Conservation (phyloP, 2,888 invertebrate species). For the Caenorhabditis parvicauda region DNA sequence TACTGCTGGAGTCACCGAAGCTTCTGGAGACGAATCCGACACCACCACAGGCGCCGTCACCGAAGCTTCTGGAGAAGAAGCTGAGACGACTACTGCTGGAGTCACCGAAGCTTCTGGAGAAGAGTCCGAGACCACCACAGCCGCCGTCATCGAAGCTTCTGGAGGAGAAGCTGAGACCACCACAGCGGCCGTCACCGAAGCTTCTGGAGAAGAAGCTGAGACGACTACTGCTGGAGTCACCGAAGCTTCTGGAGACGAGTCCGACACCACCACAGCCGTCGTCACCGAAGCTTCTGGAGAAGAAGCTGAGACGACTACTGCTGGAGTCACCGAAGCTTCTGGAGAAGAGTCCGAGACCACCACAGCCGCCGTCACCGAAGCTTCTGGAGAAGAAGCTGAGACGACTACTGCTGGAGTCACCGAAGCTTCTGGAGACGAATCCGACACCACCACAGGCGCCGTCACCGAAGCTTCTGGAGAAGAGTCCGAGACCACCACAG, state of each 20-base stretch:
- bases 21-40: slow-evolving; percentile 14
- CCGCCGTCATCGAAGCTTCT: not conserved
- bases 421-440: slow-evolving; percentile 12
- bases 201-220: not conserved
- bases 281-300: not conserved
- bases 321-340: slow-evolving; percentile 1
- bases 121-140: slow-evolving; percentile 7
- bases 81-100: not conserved
- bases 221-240: no score
- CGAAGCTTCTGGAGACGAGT: slow-evolving; percentile 8
- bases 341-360: no score
- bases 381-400: slow-evolving; percentile 8
- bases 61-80: slow-evolving; percentile 5
- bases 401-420: slow-evolving; percentile 6
- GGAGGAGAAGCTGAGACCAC: not conserved
- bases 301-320: not conserved
- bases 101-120: slow-evolving; percentile 9
- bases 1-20: slow-evolving; percentile 7
- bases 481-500: slow-evolving; percentile 5
- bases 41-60: slow-evolving; percentile 6
- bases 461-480: slow-evolving; percentile 4
- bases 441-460: not conserved
- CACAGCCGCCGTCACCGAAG: not conserved
- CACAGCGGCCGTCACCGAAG: not conserved
- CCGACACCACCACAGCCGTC: slow-evolving; percentile 1